These are phyloP conservation scores for Phaetusa simplex DNA, from an alignment of 2,113 vertebrate species.

Conservation along the genomic window DNA sequence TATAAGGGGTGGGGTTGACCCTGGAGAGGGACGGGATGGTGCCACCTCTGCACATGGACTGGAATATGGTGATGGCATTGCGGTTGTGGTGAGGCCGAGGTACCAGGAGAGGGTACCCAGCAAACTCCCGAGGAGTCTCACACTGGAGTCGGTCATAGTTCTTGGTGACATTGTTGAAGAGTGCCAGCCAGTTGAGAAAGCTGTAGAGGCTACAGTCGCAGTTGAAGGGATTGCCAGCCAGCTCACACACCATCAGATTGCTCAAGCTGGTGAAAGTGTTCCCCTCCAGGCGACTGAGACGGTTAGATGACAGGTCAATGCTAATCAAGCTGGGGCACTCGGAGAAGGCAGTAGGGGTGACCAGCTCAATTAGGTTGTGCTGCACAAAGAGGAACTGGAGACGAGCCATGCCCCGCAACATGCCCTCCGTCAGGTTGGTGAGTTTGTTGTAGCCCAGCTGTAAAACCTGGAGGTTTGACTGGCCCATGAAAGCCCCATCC, in stretches of 20 bases:
- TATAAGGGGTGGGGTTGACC: constrained; percentile 84
- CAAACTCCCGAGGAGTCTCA: constrained; percentile 89
- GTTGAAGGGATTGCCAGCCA: constrained; percentile 96
- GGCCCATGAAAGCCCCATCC: constrained; percentile 94
- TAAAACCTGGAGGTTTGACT: constrained; percentile 93
- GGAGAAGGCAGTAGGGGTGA: constrained; percentile 91
- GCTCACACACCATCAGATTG: constrained; percentile 91
- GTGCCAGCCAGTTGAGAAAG: constrained; percentile 93
- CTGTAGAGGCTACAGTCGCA: constrained; percentile 92
- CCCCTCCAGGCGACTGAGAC: constrained; percentile 88
- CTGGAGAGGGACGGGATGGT: constrained; percentile 77
- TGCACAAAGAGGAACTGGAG: constrained; percentile 97
- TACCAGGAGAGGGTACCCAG: constrained; percentile 88
- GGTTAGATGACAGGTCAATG: constrained; percentile 96
- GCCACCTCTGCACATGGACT: constrained; percentile 89
- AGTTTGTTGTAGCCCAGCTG: constrained; percentile 97
- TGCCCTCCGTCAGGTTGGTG: constrained; percentile 94
- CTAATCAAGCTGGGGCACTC: constrained; percentile 95
- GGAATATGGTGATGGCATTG: constrained; percentile 89
- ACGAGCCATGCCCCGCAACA: constrained; percentile 91
- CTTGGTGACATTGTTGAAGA: constrained; percentile 95
- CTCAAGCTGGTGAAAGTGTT: constrained; percentile 87
- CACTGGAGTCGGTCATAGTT: constrained; percentile 97
- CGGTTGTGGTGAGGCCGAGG: constrained; percentile 86
- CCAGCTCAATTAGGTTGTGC: constrained; percentile 96